Conservation (phyloP, 2,113 vertebrate genomes). For the Fregata magnificens region DNA sequence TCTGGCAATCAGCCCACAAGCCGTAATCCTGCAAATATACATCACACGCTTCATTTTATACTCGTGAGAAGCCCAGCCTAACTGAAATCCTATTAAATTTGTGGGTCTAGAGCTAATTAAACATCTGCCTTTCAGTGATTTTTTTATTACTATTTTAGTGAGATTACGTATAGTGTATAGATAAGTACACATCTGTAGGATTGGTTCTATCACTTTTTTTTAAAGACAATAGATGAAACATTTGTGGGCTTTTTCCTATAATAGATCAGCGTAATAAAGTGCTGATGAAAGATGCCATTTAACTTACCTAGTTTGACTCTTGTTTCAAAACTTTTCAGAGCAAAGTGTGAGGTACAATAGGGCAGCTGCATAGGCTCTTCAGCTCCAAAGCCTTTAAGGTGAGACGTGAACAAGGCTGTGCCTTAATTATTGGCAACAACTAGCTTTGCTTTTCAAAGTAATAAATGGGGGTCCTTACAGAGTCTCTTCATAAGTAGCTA, state of each 20-base stretch:
- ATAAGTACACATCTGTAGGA: not conserved
- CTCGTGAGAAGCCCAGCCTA: not conserved
- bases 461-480: constrained; percentile 62
- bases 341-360: not conserved
- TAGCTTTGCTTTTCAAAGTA: constrained; percentile 61
- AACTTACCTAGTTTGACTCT: constrained; percentile 4
- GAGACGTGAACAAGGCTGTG: constrained; percentile 15
- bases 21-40: constrained; percentile 15
- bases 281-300: not conserved
- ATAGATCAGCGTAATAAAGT: not conserved
- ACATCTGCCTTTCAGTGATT: not conserved
- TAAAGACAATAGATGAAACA: not conserved
- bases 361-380: constrained; percentile 4
- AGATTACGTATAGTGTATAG: not conserved
- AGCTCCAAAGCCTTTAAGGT: constrained; percentile 13
- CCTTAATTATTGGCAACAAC: constrained; percentile 69
- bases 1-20: constrained; percentile 6
- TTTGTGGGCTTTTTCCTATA: not conserved
- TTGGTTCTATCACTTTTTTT: not conserved
- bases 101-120: constrained; percentile 21
- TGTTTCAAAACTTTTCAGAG: constrained; percentile 25
- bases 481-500: constrained; percentile 68
- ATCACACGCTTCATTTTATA: not conserved
- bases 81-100: constrained; percentile 17
- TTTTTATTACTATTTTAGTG: not conserved